A percentile compares a stretch with the other conserved stretches of the same genome.
Conservation (phyloP, 2,113 vertebrate species). For the Lipophrys pholis region DNA sequence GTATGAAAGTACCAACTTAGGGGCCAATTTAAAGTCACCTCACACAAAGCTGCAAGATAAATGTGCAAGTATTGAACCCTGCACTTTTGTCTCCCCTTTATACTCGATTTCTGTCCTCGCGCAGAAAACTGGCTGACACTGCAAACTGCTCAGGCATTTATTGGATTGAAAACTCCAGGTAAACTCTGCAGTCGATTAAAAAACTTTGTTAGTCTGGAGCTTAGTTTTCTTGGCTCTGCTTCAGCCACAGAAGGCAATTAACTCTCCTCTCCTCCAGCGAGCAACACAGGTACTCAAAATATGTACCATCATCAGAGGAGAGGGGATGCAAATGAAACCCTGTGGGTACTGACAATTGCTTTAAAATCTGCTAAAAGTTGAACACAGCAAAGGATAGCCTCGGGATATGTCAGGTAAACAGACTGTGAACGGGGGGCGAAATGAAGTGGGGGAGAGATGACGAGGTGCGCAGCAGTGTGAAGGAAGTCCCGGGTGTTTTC, state of each 20-base stretch:
- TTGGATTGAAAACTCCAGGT: slow-evolving; percentile 28
- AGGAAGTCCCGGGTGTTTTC: not conserved
- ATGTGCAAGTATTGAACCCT: not conserved
- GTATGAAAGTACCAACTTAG: not conserved
- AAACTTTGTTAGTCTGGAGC: slow-evolving; percentile 25
- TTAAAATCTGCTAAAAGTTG: slow-evolving; percentile 14
- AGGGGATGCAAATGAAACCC: slow-evolving; percentile 47
- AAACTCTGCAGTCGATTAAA: slow-evolving; percentile 43
- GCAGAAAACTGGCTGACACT: slow-evolving; percentile 32
- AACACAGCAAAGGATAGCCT: slow-evolving; percentile 14
- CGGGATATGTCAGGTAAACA: slow-evolving; percentile 16
- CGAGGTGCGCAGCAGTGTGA: not conserved
- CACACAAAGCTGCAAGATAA: not conserved
- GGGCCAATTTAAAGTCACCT: not conserved
- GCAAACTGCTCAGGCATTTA: slow-evolving; percentile 36
- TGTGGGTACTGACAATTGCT: slow-evolving; percentile 8
- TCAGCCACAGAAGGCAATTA: slow-evolving; percentile 50
- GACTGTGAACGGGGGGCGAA: not conserved
- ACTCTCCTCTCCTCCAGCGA: slow-evolving; percentile 31
- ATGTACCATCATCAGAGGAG: slow-evolving; percentile 17
- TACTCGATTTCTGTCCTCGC: not conserved
- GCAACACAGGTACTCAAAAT: slow-evolving; percentile 42
- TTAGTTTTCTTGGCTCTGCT: slow-evolving; percentile 14
- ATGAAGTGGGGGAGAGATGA: slow-evolving; percentile 4
- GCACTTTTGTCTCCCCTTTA: not conserved